These are phyloP conservation scores for Diarsia rubi DNA, from an alignment of 2,888 invertebrate species.

Conservation along the genomic window DNA sequence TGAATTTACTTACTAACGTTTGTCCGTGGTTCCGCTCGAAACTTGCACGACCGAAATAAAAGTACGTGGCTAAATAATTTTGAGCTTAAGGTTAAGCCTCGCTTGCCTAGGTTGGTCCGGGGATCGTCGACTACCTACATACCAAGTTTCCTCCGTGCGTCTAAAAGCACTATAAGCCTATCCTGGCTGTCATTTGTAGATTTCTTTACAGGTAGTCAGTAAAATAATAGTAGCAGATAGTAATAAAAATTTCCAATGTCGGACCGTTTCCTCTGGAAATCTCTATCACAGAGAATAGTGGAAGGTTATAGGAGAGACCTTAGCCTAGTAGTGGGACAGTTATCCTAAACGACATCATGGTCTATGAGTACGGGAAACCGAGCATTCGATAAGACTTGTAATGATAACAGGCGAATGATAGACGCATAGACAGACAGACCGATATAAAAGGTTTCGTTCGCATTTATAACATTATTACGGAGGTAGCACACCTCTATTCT, in stretches of 20 bases:
- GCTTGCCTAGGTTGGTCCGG: no score
- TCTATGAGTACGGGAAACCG: not conserved
- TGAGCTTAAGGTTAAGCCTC: not conserved
- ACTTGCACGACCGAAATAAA: not conserved
- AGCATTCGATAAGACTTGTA: not conserved
- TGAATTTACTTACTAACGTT: constrained; percentile 4
- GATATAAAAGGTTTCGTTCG: not conserved
- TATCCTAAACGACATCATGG: not conserved
- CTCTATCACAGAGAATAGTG: not conserved
- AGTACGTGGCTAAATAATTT: not conserved
- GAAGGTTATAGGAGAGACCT: not conserved
- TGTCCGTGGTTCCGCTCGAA: not conserved
- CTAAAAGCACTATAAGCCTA: not conserved
- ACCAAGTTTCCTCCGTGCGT: not conserved
- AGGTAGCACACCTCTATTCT: constrained; percentile 2
- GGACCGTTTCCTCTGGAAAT: not conserved
- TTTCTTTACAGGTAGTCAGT: not conserved
- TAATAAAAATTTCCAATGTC: not conserved
- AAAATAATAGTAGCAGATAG: not conserved
- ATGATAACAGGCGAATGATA: not conserved
- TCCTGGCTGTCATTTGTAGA: not conserved
- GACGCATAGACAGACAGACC: not conserved
- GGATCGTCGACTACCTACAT: not conserved
- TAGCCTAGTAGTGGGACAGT: not conserved
- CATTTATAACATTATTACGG: not conserved